phyloP scores from a whole-genome alignment of 2,113 vertebrate genomes.

The Puntigrus tetrazona region DNA sequence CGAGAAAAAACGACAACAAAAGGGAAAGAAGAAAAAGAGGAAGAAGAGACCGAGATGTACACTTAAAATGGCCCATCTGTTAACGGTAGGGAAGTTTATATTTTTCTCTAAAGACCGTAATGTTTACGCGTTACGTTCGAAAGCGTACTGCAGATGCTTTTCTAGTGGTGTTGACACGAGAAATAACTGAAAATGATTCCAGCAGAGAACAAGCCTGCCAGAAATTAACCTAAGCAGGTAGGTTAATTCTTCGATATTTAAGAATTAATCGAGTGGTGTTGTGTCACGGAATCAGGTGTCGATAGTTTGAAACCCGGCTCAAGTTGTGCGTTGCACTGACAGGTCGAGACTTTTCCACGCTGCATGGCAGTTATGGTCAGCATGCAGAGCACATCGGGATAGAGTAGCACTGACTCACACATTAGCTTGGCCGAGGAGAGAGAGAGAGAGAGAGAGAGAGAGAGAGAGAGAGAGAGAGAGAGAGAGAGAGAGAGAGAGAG shows the following conservation, averaged over 20 bases:
- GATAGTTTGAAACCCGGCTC: constrained; percentile 4
- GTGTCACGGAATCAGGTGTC: background rate
- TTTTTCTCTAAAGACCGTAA: constrained; percentile 11
- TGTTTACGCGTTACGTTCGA: background rate
- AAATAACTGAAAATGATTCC: background rate
- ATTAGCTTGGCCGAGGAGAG: constrained; percentile 38
- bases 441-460: background rate
- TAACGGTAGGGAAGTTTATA: constrained; percentile 59
- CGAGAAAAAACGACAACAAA: background rate
- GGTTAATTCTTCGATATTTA: background rate
- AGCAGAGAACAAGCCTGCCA: background rate
- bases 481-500: background rate
- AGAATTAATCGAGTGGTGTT: background rate
- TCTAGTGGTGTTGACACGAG: background rate
- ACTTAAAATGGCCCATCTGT: constrained; percentile 33
- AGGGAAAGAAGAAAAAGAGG: constrained; percentile 21
- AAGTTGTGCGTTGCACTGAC: constrained; percentile 41
- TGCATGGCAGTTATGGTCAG: constrained; percentile 26
- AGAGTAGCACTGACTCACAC: constrained; percentile 35
- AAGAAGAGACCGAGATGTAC: constrained; percentile 29
- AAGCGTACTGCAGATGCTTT: background rate
- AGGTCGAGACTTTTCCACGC: constrained; percentile 4
- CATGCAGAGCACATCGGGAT: constrained; percentile 48
- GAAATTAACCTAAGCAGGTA: background rate
- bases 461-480: background rate